Conservation (phyloP, 2,113 vertebrate species). For the Nymphicus hollandicus region DNA sequence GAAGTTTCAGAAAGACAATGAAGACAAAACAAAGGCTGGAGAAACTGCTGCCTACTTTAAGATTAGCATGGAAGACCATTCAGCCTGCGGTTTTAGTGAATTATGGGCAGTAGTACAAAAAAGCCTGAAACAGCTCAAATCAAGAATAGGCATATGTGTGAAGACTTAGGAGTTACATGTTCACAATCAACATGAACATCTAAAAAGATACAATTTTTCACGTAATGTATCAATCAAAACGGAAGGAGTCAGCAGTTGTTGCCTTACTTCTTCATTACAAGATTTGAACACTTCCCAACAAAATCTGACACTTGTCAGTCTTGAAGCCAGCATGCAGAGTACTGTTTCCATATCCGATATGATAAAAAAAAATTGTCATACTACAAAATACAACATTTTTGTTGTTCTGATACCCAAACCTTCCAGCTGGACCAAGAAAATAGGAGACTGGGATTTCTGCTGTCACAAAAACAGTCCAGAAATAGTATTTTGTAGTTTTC, state of each 20-base stretch:
- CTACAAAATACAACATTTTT: neutral
- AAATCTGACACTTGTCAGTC: constrained; percentile 3
- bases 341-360: neutral
- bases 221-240: neutral
- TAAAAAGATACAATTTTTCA: neutral
- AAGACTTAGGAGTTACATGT: neutral
- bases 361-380: neutral
- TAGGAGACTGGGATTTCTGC: neutral
- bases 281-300: neutral
- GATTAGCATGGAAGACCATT: neutral
- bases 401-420: neutral
- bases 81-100: neutral
- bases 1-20: neutral
- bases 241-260: neutral
- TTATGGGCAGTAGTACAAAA: neutral
- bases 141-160: neutral
- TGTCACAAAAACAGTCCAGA: neutral
- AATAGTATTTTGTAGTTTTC: neutral
- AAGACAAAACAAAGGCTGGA: neutral
- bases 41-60: neutral
- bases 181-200: neutral
- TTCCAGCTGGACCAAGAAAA: neutral
- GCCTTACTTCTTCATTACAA: neutral
- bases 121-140: neutral
- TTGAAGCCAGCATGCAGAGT: neutral